Evolutionary conservation across 23 tunicate species (phyloP), one percentile per base, ranked within the genome.

Genomic region (Phallusia fumigata): DNA sequence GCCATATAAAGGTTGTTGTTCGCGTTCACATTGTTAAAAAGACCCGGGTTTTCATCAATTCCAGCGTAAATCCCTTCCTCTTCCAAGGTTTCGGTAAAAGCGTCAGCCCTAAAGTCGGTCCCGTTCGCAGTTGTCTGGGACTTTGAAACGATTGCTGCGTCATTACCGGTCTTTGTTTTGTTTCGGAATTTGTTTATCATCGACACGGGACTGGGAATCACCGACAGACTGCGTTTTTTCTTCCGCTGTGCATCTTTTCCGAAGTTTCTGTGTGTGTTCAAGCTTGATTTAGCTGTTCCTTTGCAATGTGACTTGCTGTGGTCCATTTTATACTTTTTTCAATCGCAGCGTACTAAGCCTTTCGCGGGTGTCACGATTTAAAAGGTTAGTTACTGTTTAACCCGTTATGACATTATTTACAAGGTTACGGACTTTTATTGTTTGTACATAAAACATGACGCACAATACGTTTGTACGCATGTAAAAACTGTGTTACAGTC

Each of bases 31-130:
- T 58, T 58, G 28, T 58, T 58, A 16, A 21, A 58, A 58, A 58
- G 69, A 6, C 69, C 69, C 69, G 69, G 69, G 28, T 58, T 22
- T 5, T 58, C 69, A 24, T 58, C 69, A 21, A 58, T 58, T 21
- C 69, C 69, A 22, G 69, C 69, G 69, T 58, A 58, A 6, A 58
- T 58, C 69, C 69, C 69, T 24, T 58, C 69, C 28, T 58, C 69
- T 58, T 40, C 47, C 5, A 40, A 40, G 47, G 69, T 1, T 1
- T 58, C 69, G 69, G 8, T 24, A 21, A 58, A 22, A 58, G 28
- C 69, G 28, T 1, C 69, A 58, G 15, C 28, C 69, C 28, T 58
- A 13, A 58, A 58, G 3, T 58, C 69, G 16, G 2, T 58, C 13
- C 28, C 69, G 28, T 21, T 24, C 15, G 15, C 13, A 6, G 26